phyloP scores from a whole-genome alignment of 2,113 vertebrate genomes.

The Hassar affinis region DNA sequence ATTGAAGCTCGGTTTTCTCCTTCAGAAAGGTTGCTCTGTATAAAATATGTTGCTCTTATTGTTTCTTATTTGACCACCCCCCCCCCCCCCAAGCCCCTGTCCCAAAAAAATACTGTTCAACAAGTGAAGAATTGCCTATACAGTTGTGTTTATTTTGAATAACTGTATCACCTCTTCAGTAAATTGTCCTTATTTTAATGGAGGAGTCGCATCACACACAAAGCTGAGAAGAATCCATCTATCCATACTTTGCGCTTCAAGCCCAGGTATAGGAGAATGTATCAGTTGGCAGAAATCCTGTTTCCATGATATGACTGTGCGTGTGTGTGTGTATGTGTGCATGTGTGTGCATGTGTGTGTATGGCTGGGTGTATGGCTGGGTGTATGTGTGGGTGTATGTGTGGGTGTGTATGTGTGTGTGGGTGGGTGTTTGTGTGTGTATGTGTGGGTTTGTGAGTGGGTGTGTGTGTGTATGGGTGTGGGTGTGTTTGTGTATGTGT shows the following conservation, averaged over 20 bases:
- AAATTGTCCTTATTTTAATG: slow-evolving; percentile 5
- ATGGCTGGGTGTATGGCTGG: too few species aligned
- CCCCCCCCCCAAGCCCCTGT: neutral
- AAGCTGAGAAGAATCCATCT: neutral
- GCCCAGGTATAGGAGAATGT: neutral
- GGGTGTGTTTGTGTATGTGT: too few species aligned
- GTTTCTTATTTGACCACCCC: slow-evolving; percentile 20
- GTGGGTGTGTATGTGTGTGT: neutral
- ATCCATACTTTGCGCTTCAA: slow-evolving; percentile 15
- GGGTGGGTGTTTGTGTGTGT: neutral
- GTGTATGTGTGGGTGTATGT: neutral
- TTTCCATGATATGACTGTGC: neutral
- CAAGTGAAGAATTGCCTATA: slow-evolving; percentile 33
- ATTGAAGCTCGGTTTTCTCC: slow-evolving; percentile 35
- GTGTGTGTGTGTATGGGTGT: too few species aligned
- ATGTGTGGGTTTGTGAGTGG: too few species aligned
- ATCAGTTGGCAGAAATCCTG: neutral
- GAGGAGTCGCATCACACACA: neutral
- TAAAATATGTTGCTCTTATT: neutral
- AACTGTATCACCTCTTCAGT: neutral
- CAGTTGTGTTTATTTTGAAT: slow-evolving; percentile 3
- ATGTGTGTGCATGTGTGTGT: neutral
- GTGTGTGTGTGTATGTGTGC: neutral
- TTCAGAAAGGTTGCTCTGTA: slow-evolving; percentile 14
- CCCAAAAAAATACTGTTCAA: neutral